phyloP scores from a whole-genome alignment of 2,797 vertebrate species.

The Oreochromis grahami region DNA sequence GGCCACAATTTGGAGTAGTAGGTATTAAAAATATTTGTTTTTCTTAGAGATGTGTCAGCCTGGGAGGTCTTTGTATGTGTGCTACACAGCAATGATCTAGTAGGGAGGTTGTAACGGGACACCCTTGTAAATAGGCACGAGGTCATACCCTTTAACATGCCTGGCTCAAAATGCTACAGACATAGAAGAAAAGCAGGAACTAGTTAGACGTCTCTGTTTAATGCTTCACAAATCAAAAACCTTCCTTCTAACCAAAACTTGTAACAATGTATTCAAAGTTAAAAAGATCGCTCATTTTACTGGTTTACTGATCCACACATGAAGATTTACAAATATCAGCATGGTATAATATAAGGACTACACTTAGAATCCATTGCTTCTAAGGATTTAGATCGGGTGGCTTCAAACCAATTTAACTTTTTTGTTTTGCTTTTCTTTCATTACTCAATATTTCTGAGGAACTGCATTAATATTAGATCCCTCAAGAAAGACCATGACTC shows the following conservation, averaged over 20 bases:
- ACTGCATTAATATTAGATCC: background rate
- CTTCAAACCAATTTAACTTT: background rate
- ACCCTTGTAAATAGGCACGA: constrained; percentile 66
- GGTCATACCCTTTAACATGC: constrained; percentile 75
- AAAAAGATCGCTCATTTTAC: background rate
- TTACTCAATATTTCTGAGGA: background rate
- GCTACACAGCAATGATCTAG: constrained; percentile 11
- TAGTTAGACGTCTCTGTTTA: constrained; percentile 24
- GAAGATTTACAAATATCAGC: background rate
- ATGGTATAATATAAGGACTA: background rate
- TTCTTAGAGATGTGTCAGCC: constrained; percentile 37
- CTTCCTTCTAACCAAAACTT: background rate
- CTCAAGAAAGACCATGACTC: constrained; percentile 3
- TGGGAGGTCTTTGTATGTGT: constrained; percentile 55
- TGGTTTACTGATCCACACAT: background rate
- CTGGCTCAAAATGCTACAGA: constrained; percentile 75
- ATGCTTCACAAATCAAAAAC: background rate
- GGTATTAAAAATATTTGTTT: constrained; percentile 48
- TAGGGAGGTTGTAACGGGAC: constrained; percentile 67
- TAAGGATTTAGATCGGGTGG: background rate
- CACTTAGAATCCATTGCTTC: background rate
- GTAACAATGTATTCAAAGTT: background rate
- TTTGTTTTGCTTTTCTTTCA: background rate
- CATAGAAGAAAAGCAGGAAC: constrained; percentile 18
- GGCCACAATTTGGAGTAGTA: constrained; percentile 17